Percentiles rank a stretch among this genome's conserved stretches.
Conservation (phyloP, 1,140 invertebrate genomes). For the Bathynomus jamesi region DNA sequence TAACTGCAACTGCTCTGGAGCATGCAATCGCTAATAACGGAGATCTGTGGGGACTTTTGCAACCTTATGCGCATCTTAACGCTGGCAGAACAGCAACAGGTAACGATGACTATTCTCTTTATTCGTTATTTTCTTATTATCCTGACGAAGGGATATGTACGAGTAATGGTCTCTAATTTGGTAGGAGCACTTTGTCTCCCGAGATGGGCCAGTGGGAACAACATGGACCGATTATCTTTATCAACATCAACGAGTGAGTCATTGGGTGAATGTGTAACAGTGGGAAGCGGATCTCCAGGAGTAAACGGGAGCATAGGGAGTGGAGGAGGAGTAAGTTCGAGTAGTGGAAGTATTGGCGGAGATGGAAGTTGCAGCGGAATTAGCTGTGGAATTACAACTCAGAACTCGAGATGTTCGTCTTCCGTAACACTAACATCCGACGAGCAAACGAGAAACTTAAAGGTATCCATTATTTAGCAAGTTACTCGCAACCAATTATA, state of each 20-base stretch:
- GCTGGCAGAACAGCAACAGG: slow-evolving; percentile 75
- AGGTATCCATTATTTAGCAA: slow-evolving; percentile 11
- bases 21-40: slow-evolving; percentile 75
- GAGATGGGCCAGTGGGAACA: slow-evolving; percentile 72
- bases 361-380: slow-evolving; percentile 6
- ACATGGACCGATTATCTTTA: slow-evolving; percentile 45
- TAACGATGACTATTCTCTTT: slow-evolving; percentile 43
- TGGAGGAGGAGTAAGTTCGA: slow-evolving; percentile 7
- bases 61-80: slow-evolving; percentile 81
- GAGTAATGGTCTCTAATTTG: slow-evolving; percentile 16
- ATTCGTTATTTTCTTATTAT: too few species aligned
- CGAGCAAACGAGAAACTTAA: slow-evolving; percentile 29
- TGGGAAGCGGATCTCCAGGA: neutral
- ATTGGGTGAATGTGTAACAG: neutral
- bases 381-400: slow-evolving; percentile 11
- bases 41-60: slow-evolving; percentile 77
- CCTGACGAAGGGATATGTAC: neutral
- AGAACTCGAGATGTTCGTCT: slow-evolving; percentile 29
- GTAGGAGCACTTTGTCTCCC: slow-evolving; percentile 70
- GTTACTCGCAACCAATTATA: too few species aligned
- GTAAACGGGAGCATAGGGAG: neutral
- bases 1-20: slow-evolving; percentile 68
- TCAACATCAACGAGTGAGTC: neutral
- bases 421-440: slow-evolving; percentile 28
- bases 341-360: slow-evolving; percentile 13